Conservation (phyloP, 2,113 vertebrate genomes). For the Nesogale talazaci region DNA sequence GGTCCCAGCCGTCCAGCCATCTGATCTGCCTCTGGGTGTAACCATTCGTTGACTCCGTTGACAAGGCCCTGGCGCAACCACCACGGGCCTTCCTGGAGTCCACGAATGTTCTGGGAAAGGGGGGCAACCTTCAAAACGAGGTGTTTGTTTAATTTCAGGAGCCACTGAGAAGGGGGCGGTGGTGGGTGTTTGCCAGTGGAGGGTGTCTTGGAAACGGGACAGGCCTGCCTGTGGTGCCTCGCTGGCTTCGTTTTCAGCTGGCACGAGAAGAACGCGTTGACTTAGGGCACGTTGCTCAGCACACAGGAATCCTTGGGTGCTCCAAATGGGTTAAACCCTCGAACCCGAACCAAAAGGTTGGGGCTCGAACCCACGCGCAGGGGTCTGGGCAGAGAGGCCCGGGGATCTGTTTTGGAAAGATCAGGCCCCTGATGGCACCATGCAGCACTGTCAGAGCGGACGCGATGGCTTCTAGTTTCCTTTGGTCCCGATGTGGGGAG, state of each 20-base stretch:
- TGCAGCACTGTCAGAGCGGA: not conserved
- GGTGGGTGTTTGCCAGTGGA: not conserved
- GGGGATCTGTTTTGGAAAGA: not conserved
- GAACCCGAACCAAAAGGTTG: not conserved
- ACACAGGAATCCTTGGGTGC: not conserved
- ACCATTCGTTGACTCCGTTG: not conserved
- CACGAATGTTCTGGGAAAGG: not conserved
- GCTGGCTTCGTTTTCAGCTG: not conserved
- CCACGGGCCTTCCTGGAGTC: not conserved
- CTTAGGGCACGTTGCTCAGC: too few species aligned
- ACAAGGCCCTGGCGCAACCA: slow-evolving; percentile 23
- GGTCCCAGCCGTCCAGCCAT: not conserved
- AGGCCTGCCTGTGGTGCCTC: not conserved
- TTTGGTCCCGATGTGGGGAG: not conserved
- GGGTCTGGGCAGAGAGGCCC: not conserved
- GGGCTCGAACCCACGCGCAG: not conserved
- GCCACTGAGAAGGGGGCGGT: not conserved
- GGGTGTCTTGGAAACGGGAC: not conserved
- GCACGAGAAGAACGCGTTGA: rapidly evolving
- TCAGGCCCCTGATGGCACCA: not conserved
- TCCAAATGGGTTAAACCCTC: not conserved
- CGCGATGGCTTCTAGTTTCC: not conserved
- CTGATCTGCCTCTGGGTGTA: slow-evolving; percentile 14
- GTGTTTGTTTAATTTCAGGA: not conserved
- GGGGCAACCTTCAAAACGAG: rapidly evolving